Evolutionary conservation across 2,113 vertebrate species (phyloP).

Genomic region (Onychostruthus taczanowskii): DNA sequence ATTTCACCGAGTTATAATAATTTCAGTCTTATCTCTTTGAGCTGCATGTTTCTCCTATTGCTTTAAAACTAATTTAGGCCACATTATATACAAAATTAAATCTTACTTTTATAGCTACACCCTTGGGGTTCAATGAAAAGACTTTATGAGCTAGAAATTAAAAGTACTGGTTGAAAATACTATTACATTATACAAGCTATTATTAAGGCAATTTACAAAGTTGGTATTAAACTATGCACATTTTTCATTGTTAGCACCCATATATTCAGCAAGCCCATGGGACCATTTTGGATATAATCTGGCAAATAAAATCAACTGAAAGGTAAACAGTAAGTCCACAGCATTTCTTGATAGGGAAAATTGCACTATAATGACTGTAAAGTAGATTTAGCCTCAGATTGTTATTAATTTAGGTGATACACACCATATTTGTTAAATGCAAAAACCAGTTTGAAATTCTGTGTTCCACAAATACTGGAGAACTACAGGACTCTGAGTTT

Average conservation of each 20-base stretch:
- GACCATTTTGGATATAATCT: slow-evolving; percentile 76
- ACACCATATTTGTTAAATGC: background rate
- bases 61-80: slow-evolving; percentile 83
- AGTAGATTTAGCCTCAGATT: slow-evolving; percentile 62
- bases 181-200: slow-evolving; percentile 82
- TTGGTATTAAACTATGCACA: slow-evolving; percentile 77
- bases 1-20: slow-evolving; percentile 77
- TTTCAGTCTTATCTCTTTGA: slow-evolving; percentile 76
- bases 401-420: slow-evolving; percentile 40
- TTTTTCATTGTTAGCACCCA: slow-evolving; percentile 80
- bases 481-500: background rate
- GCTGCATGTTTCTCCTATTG: slow-evolving; percentile 76
- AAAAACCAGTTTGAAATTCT: slow-evolving; percentile 11
- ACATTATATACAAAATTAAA: slow-evolving; percentile 87
- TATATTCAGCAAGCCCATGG: slow-evolving; percentile 80
- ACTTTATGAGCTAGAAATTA: slow-evolving; percentile 87
- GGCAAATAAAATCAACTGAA: slow-evolving; percentile 76
- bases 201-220: slow-evolving; percentile 87
- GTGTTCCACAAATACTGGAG: background rate
- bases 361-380: slow-evolving; percentile 50
- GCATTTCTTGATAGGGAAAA: slow-evolving; percentile 65
- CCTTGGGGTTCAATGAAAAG: slow-evolving; percentile 85
- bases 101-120: slow-evolving; percentile 85
- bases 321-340: slow-evolving; percentile 72
- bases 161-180: slow-evolving; percentile 85